Conservation (phyloP, 2,888 invertebrate species). For the Eupeodes luniger region DNA sequence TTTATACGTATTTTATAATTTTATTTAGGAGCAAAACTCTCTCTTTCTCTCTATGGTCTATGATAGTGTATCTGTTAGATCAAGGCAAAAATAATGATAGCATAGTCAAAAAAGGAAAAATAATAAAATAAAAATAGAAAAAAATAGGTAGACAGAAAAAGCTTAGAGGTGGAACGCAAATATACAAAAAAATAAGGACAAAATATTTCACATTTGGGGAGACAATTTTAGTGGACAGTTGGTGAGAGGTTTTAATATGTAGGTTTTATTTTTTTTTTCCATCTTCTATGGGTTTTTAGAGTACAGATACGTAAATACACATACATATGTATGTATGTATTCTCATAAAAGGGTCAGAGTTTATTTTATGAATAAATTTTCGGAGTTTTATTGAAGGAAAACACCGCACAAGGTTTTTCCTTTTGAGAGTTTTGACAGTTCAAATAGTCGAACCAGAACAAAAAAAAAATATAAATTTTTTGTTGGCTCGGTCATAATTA, state of each 20-base stretch:
- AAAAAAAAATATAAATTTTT: neutral
- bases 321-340: neutral
- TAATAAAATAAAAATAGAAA: neutral
- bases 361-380: conserved; percentile 39
- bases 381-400: conserved; percentile 18
- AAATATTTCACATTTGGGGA: conserved; percentile 25
- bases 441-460: neutral
- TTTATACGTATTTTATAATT: conserved; percentile 45
- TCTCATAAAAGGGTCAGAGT: neutral
- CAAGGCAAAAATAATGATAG: conserved; percentile 33
- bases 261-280: conserved; percentile 10
- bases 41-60: neutral
- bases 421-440: neutral
- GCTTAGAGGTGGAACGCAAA: neutral
- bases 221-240: conserved; percentile 35
- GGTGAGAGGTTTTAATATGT: conserved; percentile 38
- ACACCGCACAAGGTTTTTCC: neutral
- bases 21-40: conserved; percentile 24
- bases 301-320: neutral
- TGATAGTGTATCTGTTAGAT: conserved; percentile 14
- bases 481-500: neutral
- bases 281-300: no score
- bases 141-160: conserved; percentile 2
- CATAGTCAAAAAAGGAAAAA: conserved; percentile 22
- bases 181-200: neutral